These are phyloP conservation scores for Cephalopholis sonnerati DNA, from an alignment of 2,113 vertebrate species.

Conservation along the genomic window DNA sequence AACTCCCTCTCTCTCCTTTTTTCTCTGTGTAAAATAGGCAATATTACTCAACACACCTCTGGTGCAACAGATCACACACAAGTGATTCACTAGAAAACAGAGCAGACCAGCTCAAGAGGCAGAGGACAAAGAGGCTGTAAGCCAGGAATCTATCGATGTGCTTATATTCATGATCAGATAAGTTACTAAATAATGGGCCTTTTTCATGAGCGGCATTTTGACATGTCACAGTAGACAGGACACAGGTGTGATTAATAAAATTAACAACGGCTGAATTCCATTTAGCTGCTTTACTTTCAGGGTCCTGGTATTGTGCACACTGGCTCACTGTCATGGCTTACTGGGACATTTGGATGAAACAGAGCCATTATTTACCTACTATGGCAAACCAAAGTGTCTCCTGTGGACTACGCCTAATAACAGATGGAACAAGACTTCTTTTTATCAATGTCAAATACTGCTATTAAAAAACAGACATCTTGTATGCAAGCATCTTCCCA, in stretches of 20 bases:
- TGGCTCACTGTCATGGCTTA: neutral
- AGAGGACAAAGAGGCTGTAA: neutral
- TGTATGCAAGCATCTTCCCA: neutral
- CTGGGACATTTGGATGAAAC: neutral
- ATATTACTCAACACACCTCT: constrained; percentile 62
- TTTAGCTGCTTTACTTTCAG: neutral
- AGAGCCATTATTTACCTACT: neutral
- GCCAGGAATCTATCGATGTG: neutral
- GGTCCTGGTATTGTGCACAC: neutral
- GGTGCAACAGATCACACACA: constrained; percentile 44
- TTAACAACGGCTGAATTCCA: neutral
- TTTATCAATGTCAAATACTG: neutral
- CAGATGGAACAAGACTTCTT: neutral
- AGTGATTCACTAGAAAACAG: constrained; percentile 10
- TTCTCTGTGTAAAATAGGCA: constrained; percentile 59
- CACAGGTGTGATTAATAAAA: constrained; percentile 9
- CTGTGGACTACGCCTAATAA: neutral
- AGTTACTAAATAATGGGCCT: neutral
- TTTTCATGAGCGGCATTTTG: neutral
- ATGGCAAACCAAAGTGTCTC: neutral
- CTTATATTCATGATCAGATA: constrained; percentile 13
- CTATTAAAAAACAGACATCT: neutral
- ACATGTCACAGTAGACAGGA: constrained; percentile 4
- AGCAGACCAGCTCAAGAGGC: neutral
- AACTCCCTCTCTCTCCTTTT: constrained; percentile 50